Percentiles rank a stretch among this genome's conserved stretches.
Conservation (phyloP, 2,797 vertebrate species). For the Sebastes matsubarae region DNA sequence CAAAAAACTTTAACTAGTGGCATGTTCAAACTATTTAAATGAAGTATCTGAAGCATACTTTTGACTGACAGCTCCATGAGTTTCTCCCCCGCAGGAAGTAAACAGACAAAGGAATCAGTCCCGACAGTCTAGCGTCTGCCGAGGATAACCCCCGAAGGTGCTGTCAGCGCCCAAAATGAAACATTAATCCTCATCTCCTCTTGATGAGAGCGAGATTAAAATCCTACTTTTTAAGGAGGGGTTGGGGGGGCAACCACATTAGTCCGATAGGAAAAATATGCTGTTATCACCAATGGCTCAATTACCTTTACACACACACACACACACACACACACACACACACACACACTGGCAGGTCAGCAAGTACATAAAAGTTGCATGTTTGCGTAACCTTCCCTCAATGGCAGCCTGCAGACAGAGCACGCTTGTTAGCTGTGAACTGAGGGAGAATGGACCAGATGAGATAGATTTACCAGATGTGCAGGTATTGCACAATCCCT, state of each 20-base stretch:
- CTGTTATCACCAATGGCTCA: constrained; percentile 34
- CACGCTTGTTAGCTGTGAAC: constrained; percentile 64
- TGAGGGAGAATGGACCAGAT: constrained; percentile 60
- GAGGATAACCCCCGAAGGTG: constrained; percentile 10
- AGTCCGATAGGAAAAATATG: not conserved
- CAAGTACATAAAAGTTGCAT: constrained; percentile 53
- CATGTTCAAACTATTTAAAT: constrained; percentile 31
- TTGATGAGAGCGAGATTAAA: not conserved
- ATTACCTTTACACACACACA: constrained; percentile 14
- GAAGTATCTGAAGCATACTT: not conserved
- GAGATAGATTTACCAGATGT: constrained; percentile 82
- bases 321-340: too few relatives aligned
- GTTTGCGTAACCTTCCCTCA: constrained; percentile 67
- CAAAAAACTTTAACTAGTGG: not conserved
- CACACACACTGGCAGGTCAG: constrained; percentile 42
- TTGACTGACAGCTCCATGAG: constrained; percentile 45
- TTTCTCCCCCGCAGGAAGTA: constrained; percentile 14
- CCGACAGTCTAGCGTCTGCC: constrained; percentile 16
- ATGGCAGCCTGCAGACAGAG: constrained; percentile 62
- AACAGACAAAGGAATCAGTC: constrained; percentile 46
- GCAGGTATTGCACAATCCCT: constrained; percentile 82
- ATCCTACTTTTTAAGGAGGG: not conserved
- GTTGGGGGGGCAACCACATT: constrained; percentile 1
- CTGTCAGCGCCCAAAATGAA: constrained; percentile 21
- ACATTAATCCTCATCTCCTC: constrained; percentile 7